Base-by-base conservation (phyloP, 2,888 invertebrate genomes). In the Bombylius major region DNA sequence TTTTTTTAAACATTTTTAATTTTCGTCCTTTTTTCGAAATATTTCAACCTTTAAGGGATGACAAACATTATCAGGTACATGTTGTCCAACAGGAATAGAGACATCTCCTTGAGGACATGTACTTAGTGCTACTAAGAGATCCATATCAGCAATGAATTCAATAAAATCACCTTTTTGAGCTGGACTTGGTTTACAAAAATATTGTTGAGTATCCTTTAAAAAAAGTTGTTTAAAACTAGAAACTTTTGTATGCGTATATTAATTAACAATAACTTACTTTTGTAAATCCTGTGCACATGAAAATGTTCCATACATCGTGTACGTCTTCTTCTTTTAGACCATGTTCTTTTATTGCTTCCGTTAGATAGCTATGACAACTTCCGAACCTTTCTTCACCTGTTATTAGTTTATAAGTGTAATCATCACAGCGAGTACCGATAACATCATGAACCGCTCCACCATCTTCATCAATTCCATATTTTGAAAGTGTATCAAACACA, bases 291-390 rank as follows among this genome's bases (percentile, higher is more conserved):
- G 77, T 78, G 56, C 75, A 75, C 76, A 77, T 77, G 51, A 78
- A 78, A 49, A 78, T 75, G 61, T 78, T 78, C 73, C 77, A 75
- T 3, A 77, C 77, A 65, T 78, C 77, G 60, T 78, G 77, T 0
- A 77, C 76, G 64, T 77, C 76, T 32, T 70, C 68, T 58, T 77
- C 77, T 5, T 60, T 63, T 54, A 77, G 62, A 11, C 72, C 75
- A 7, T 69, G 67, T 48, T 72, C 70, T 56, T 69, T 63, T 3
- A 73, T 66, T 0, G 76, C 77, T 48, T 72, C 67, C 0, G 70
- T 71, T 47, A 78, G 62, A 45, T 75, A 74, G 50, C 73, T 73
- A 57, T 77, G 77, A 49, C 77, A 77, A 51, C 75, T 76, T 47
- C 69, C 70, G 12, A 67, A 64, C 11, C 73, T 66, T 23, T 75